Conservation (phyloP, 2,797 vertebrate genomes). For the Heteromormyrus szaboi region DNA sequence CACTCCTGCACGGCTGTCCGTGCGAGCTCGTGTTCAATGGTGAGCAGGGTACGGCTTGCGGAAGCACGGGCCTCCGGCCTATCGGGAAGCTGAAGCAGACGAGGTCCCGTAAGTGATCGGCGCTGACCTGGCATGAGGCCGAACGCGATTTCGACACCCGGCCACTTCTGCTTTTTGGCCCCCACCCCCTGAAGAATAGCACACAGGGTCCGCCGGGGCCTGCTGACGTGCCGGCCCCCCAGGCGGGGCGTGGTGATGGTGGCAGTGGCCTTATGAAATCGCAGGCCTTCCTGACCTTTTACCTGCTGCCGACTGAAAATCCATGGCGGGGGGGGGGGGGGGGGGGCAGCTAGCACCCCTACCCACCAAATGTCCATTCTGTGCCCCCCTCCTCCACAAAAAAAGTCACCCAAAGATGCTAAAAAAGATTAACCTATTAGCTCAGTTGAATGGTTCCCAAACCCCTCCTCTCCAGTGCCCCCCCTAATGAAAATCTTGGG, state of each 20-base stretch:
- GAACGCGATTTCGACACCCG: conserved; percentile 66
- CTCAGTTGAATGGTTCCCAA: not conserved
- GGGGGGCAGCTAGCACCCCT: too few species aligned
- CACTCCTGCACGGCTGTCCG: not conserved
- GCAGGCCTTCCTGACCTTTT: conserved; percentile 30
- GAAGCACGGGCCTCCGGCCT: conserved; percentile 48
- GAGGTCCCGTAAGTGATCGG: conserved; percentile 56
- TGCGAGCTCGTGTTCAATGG: not conserved
- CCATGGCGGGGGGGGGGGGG: not conserved
- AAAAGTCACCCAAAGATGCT: not conserved
- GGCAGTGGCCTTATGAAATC: conserved; percentile 58
- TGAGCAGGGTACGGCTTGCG: not conserved
- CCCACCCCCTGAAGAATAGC: conserved; percentile 37
- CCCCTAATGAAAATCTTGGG: not conserved
- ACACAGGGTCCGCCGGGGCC: conserved; percentile 54
- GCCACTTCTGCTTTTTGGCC: conserved; percentile 67
- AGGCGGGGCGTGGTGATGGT: not conserved
- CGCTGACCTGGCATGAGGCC: conserved; percentile 48
- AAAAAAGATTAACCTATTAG: not conserved
- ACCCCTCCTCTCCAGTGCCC: not conserved
- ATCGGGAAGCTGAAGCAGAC: conserved; percentile 53
- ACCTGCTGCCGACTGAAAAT: not conserved
- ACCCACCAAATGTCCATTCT: not conserved
- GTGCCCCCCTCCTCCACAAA: not conserved
- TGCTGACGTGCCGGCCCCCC: conserved; percentile 17